A percentile compares a stretch with the other conserved stretches of the same genome.
Evolutionary conservation across 53 echinoderm and acorn worm species (phyloP).

Genomic region (Holothuria scabra): DNA sequence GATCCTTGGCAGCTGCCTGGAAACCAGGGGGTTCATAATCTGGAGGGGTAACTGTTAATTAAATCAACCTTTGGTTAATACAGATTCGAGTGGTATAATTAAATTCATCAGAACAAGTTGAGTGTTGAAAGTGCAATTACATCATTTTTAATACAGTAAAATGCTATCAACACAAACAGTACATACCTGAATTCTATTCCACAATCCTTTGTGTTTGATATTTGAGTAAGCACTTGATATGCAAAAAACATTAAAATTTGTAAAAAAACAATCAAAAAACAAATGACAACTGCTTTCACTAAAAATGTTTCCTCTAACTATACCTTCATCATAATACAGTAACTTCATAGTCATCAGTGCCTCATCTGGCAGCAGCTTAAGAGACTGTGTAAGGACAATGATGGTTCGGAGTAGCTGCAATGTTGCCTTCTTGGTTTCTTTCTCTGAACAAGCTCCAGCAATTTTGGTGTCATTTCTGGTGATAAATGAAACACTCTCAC

Average conservation of each 20-base stretch:
- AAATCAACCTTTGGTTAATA: no score
- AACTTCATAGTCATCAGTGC: conserved; percentile 98
- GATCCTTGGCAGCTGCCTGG: conserved; percentile 76
- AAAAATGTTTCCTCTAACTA: not conserved
- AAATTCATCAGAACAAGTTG: no score
- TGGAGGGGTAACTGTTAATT: conserved; percentile 74
- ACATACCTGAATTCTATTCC: no score
- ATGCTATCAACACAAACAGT: no score
- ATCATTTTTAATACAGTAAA: no score
- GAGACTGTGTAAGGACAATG: conserved; percentile 88
- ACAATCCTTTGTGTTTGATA: no score
- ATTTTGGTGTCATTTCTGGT: conserved; percentile 90
- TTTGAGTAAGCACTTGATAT: no score
- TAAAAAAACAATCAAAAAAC: no score
- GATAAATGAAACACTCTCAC: not conserved
- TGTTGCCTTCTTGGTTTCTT: conserved; percentile 94
- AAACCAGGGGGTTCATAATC: conserved; percentile 98
- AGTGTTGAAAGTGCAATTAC: no score
- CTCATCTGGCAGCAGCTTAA: conserved; percentile 88
- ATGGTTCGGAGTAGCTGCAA: conserved; percentile 88
- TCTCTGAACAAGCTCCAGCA: conserved; percentile 73
- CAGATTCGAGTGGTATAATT: no score
- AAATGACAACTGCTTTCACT: no score
- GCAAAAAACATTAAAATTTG: no score
- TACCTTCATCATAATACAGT: conserved; percentile 95